Conservation (phyloP, 2,888 invertebrate genomes). For the Scaptodrosophila latifasciaeformis region DNA sequence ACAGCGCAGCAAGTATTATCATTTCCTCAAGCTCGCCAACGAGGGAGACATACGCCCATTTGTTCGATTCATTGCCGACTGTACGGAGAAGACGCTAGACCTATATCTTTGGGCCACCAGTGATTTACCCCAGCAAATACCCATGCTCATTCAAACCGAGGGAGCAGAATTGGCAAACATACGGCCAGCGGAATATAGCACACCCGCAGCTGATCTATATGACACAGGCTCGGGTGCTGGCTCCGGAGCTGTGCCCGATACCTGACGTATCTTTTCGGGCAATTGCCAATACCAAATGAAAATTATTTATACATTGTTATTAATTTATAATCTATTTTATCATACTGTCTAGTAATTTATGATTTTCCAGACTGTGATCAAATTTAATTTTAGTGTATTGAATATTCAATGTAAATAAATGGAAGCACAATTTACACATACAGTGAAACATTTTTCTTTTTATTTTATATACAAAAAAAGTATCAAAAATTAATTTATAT, state of each 20-base stretch:
- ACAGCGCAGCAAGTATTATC: conserved; percentile 88
- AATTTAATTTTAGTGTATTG: too few species aligned
- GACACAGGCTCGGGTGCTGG: conserved; percentile 43
- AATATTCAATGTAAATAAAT: too few species aligned
- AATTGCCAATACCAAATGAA: too few species aligned
- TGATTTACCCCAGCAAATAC: conserved; percentile 82
- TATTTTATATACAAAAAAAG: too few species aligned
- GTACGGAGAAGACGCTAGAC: conserved; percentile 91
- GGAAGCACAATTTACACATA: too few species aligned
- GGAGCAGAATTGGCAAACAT: conserved; percentile 49
- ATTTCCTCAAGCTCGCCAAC: conserved; percentile 92
- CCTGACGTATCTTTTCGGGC: too few species aligned
- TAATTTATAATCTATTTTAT: conserved; percentile 18
- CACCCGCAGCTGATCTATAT: conserved; percentile 22
- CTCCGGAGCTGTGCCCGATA: conserved; percentile 49
- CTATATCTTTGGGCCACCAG: conserved; percentile 89
- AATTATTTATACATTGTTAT: conserved; percentile 35
- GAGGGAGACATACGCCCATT: conserved; percentile 96
- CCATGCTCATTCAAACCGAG: conserved; percentile 78
- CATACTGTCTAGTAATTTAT: too few species aligned
- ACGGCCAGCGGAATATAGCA: conserved; percentile 27
- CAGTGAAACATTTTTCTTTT: too few species aligned
- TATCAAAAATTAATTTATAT: conserved; percentile 12
- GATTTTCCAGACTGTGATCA: conserved; percentile 50
- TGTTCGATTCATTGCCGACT: conserved; percentile 95